These are phyloP conservation scores for Cervus canadensis DNA, from an alignment of 2,113 vertebrate genomes.

Conservation along the genomic window DNA sequence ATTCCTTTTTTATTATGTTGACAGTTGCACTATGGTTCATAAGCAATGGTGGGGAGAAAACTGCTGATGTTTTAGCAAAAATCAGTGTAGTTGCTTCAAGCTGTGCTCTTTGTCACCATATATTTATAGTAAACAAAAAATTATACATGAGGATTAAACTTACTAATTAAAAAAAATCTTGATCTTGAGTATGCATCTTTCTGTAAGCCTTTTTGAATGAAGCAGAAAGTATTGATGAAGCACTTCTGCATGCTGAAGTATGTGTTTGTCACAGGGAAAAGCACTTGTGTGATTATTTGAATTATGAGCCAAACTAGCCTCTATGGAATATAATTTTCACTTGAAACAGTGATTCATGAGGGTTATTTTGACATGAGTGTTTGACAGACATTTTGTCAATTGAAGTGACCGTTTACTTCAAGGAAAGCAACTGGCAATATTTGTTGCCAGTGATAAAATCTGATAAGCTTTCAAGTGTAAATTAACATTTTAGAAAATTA, in stretches of 20 bases:
- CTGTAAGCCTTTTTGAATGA: background rate
- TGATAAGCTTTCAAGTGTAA: background rate
- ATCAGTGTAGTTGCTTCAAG: background rate
- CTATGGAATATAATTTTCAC: background rate
- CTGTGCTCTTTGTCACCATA: background rate
- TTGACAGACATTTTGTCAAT: background rate
- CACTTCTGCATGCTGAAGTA: background rate
- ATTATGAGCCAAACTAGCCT: background rate
- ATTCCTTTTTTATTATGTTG: background rate
- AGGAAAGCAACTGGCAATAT: background rate
- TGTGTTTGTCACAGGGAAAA: background rate
- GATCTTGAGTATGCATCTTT: background rate
- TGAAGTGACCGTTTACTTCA: background rate
- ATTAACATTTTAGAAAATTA: slow-evolving; percentile 3
- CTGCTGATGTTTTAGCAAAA: background rate
- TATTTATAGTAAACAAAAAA: background rate
- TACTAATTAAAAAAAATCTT: background rate
- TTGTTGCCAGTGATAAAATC: background rate
- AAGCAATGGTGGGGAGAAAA: background rate
- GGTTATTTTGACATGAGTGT: background rate
- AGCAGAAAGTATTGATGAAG: background rate
- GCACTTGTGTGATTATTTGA: background rate
- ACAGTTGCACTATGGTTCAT: background rate
- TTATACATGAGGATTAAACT: background rate
- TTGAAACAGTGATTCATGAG: background rate